Evolutionary conservation across 2,113 vertebrate genomes (phyloP).

Genomic region (Xenus cinereus): DNA sequence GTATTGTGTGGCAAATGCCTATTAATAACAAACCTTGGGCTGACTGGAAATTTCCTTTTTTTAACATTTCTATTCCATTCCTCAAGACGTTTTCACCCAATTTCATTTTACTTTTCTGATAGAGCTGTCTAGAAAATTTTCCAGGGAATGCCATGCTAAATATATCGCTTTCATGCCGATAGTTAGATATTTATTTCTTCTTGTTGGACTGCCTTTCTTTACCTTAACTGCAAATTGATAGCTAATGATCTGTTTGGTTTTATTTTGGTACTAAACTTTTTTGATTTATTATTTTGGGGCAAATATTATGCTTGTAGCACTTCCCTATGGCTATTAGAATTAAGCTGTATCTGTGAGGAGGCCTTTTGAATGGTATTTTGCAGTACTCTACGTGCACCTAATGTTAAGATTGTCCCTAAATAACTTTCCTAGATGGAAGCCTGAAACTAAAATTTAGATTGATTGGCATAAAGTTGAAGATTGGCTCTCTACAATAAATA

Average conservation of each 20-base stretch:
- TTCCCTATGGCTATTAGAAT: not conserved
- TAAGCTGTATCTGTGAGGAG: not conserved
- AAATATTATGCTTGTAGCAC: not conserved
- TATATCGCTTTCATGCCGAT: not conserved
- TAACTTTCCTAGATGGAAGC: not conserved
- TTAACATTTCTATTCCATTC: not conserved
- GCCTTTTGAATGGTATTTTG: not conserved
- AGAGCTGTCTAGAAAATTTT: not conserved
- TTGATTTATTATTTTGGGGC: not conserved
- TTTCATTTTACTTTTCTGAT: not conserved
- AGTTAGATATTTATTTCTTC: not conserved
- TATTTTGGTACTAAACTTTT: not conserved
- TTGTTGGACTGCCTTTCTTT: not conserved
- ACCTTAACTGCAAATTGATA: not conserved
- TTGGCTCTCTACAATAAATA: not conserved
- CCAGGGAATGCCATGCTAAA: not conserved
- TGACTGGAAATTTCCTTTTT: conserved; percentile 36
- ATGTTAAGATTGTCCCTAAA: not conserved
- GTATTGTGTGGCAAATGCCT: not conserved
- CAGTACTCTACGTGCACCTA: not conserved
- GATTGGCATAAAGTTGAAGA: not conserved
- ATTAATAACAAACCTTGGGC: conserved; percentile 23
- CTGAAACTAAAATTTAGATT: not conserved
- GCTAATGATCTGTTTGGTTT: not conserved
- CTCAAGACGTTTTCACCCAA: not conserved